Conservation (phyloP, 2,113 vertebrate species). For the Plestiodon gilberti region DNA sequence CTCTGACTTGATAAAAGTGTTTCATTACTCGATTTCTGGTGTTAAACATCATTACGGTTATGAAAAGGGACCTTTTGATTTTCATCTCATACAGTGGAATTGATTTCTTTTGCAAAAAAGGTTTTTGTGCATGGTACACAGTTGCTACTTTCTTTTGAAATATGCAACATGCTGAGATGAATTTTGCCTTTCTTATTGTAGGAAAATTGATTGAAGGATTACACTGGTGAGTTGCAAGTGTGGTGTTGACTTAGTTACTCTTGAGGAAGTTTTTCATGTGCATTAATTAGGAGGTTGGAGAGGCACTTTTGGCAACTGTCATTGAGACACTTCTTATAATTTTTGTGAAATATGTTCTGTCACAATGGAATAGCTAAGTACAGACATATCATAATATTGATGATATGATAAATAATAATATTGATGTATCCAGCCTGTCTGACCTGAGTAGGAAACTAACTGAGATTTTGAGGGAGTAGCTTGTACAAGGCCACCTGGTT, state of each 20-base stretch:
- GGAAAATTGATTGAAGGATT: slow-evolving; percentile 52
- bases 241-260: slow-evolving; percentile 47
- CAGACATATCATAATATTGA: slow-evolving; percentile 36
- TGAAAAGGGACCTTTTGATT: slow-evolving; percentile 2
- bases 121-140: slow-evolving; percentile 17
- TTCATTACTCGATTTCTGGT: slow-evolving; percentile 5
- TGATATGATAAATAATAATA: too few species aligned
- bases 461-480: too few species aligned
- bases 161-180: slow-evolving; percentile 20
- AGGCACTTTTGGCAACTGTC: slow-evolving; percentile 18
- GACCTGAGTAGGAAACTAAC: slow-evolving; percentile 51
- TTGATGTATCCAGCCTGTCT: slow-evolving; percentile 27
- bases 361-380: neutral
- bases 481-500: too few species aligned
- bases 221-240: slow-evolving; percentile 38
- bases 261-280: slow-evolving; percentile 43
- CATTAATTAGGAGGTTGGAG: slow-evolving; percentile 37
- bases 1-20: slow-evolving; percentile 2
- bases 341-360: neutral
- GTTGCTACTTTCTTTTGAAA: slow-evolving; percentile 45
- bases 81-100: slow-evolving; percentile 22
- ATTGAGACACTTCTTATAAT: slow-evolving; percentile 24
- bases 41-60: slow-evolving; percentile 28
- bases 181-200: slow-evolving; percentile 47
- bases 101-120: slow-evolving; percentile 35